phyloP scores from a whole-genome alignment of 1,140 invertebrate species.

The Megalopta genalis region DNA sequence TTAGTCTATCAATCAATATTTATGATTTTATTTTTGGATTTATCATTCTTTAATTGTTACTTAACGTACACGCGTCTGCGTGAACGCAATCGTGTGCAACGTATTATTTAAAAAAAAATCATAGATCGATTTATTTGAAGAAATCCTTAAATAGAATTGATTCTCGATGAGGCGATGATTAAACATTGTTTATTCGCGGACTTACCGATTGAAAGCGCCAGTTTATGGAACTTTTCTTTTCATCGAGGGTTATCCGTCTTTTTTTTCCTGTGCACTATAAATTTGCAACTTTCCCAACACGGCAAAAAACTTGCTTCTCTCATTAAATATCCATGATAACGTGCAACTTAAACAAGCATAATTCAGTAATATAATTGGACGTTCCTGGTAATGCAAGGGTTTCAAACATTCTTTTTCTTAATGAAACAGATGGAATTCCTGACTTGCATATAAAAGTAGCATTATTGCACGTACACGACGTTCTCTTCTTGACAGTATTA shows the following conservation, averaged over 20 bases:
- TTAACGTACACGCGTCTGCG: background rate
- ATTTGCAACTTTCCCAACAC: slow-evolving; percentile 20
- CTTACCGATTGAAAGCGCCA: slow-evolving; percentile 41
- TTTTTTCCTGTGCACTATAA: slow-evolving; percentile 29
- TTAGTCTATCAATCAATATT: background rate
- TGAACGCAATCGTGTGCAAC: background rate
- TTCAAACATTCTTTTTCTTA: slow-evolving; percentile 42
- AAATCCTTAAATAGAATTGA: background rate
- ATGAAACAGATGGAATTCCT: slow-evolving; percentile 55
- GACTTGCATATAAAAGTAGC: slow-evolving; percentile 55
- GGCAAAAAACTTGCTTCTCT: background rate
- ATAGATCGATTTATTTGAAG: background rate
- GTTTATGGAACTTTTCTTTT: slow-evolving; percentile 42
- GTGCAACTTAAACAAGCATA: background rate
- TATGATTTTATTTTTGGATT: background rate
- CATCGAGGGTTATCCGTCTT: slow-evolving; percentile 24
- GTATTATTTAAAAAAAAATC: slow-evolving; percentile 10
- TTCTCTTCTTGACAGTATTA: slow-evolving; percentile 45
- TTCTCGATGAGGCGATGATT: background rate
- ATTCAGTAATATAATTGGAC: background rate
- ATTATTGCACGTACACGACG: slow-evolving; percentile 49
- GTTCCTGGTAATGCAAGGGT: background rate
- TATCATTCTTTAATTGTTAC: background rate
- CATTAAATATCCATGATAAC: slow-evolving; percentile 32
- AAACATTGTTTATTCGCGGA: background rate